Percentiles rank a stretch among this genome's conserved stretches.
These are phyloP conservation scores for Biston stratarius DNA, from an alignment of 2,888 invertebrate genomes.

Conservation along the genomic window DNA sequence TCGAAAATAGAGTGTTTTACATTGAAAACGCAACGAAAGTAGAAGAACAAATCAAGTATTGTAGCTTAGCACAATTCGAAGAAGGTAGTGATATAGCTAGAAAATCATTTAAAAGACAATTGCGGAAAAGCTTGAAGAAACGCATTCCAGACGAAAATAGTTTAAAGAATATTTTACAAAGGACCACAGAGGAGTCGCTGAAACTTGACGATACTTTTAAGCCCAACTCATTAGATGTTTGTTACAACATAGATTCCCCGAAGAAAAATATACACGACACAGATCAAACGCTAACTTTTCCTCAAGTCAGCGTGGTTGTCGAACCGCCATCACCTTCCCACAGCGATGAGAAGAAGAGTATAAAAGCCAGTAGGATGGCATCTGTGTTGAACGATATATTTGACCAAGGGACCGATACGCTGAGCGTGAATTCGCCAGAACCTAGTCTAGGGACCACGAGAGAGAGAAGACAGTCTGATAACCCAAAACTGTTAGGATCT, in stretches of 20 bases:
- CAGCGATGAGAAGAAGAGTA: slow-evolving; percentile 85
- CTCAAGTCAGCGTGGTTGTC: slow-evolving; percentile 90
- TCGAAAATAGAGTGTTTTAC: slow-evolving; percentile 90
- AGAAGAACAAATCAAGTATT: slow-evolving; percentile 89
- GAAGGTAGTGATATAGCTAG: slow-evolving; percentile 94
- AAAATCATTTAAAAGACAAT: slow-evolving; percentile 89
- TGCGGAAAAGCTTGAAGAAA: slow-evolving; percentile 79
- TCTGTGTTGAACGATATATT: slow-evolving; percentile 79
- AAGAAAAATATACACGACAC: slow-evolving; percentile 27
- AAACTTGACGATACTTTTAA: slow-evolving; percentile 51
- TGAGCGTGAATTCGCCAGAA: slow-evolving; percentile 78
- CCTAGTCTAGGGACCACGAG: slow-evolving; percentile 77
- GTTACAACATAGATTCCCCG: slow-evolving; percentile 42
- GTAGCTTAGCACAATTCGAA: slow-evolving; percentile 93
- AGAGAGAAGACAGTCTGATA: slow-evolving; percentile 83
- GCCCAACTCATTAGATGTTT: slow-evolving; percentile 31
- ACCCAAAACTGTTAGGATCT: slow-evolving; percentile 87
- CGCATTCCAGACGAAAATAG: slow-evolving; percentile 65
- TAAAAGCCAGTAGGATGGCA: slow-evolving; percentile 79
- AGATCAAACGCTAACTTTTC: slow-evolving; percentile 69
- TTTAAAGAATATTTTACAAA: slow-evolving; percentile 69
- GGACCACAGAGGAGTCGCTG: slow-evolving; percentile 65
- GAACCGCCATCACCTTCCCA: slow-evolving; percentile 91
- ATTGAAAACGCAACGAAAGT: slow-evolving; percentile 79
- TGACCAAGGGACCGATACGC: slow-evolving; percentile 75